Percentiles rank a stretch among this genome's conserved stretches.
Conservation (phyloP, 2,888 invertebrate species). For the Chymomyza fuscimana region DNA sequence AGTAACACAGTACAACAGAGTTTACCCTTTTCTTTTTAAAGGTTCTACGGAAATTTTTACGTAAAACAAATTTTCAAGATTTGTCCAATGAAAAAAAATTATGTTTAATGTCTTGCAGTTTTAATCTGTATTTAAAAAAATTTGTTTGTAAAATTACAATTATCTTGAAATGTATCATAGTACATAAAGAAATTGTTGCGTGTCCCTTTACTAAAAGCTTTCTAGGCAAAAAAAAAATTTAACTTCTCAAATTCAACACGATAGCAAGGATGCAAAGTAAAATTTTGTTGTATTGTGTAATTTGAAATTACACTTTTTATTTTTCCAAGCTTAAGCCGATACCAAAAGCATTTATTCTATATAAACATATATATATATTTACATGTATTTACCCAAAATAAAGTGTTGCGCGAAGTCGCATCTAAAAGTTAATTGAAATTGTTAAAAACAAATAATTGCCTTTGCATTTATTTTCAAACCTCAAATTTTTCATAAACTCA, state of each 20-base stretch:
- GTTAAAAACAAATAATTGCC: slow-evolving; percentile 3
- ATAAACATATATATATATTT: slow-evolving; percentile 39
- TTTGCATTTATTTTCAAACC: slow-evolving; percentile 51
- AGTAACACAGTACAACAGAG: background rate
- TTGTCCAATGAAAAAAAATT: too few species aligned
- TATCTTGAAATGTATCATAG: too few species aligned
- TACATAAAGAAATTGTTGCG: too few species aligned
- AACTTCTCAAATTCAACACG: too few species aligned
- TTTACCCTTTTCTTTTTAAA: background rate
- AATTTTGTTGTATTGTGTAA: background rate
- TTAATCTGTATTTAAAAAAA: too few species aligned
- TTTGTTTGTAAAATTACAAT: too few species aligned
- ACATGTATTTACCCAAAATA: background rate
- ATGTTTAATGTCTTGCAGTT: too few species aligned
- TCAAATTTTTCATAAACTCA: slow-evolving; percentile 29
- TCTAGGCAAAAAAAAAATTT: too few species aligned
- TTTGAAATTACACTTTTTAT: background rate
- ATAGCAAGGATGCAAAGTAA: too few species aligned
- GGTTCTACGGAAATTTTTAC: too few species aligned
- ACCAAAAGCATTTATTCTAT: slow-evolving; percentile 70
- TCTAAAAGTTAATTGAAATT: slow-evolving; percentile 1
- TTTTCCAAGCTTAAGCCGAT: slow-evolving; percentile 44
- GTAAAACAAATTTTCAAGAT: too few species aligned
- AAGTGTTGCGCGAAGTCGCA: background rate
- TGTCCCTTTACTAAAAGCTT: too few species aligned